These are phyloP conservation scores for Hucho hucho DNA, from an alignment of 2,113 vertebrate genomes.

Conservation along the genomic window DNA sequence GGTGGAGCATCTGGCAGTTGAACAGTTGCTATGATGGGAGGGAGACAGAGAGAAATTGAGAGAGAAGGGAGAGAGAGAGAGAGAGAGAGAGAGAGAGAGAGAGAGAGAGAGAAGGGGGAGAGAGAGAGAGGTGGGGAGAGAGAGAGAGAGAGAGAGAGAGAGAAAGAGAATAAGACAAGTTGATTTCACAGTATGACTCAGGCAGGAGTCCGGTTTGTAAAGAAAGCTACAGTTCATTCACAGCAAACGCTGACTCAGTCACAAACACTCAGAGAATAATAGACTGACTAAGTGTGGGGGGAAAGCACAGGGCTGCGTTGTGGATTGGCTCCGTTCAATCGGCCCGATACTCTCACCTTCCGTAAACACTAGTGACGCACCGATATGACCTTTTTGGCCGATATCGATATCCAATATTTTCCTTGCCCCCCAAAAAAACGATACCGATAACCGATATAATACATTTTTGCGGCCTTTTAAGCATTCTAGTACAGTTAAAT, in stretches of 20 bases:
- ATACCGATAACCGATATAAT: too few relatives aligned
- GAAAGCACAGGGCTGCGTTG: not conserved
- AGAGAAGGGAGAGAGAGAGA: too few relatives aligned
- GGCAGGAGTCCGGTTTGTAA: not conserved
- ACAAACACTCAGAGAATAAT: not conserved
- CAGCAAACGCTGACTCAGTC: not conserved
- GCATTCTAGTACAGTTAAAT: too few relatives aligned
- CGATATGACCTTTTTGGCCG: too few relatives aligned
- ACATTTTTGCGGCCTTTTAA: too few relatives aligned
- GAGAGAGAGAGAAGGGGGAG: constrained; percentile 80
- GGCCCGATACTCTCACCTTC: not conserved
- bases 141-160: too few relatives aligned
- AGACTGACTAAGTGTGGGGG: not conserved
- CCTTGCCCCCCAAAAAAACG: too few relatives aligned
- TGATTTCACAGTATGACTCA: not conserved
- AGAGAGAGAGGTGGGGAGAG: too few relatives aligned
- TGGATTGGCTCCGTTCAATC: not conserved
- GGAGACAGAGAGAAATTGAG: not conserved
- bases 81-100: too few relatives aligned
- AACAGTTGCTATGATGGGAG: constrained; percentile 88
- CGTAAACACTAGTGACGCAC: not conserved
- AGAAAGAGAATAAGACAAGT: not conserved
- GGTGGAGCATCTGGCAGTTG: constrained; percentile 95
- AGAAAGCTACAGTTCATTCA: constrained; percentile 1
- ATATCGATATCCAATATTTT: too few relatives aligned